Evolutionary conservation across 2,888 invertebrate genomes (phyloP), one percentile per base, ranked within the genome.

Genomic region (Caenorhabditis panamensis): DNA sequence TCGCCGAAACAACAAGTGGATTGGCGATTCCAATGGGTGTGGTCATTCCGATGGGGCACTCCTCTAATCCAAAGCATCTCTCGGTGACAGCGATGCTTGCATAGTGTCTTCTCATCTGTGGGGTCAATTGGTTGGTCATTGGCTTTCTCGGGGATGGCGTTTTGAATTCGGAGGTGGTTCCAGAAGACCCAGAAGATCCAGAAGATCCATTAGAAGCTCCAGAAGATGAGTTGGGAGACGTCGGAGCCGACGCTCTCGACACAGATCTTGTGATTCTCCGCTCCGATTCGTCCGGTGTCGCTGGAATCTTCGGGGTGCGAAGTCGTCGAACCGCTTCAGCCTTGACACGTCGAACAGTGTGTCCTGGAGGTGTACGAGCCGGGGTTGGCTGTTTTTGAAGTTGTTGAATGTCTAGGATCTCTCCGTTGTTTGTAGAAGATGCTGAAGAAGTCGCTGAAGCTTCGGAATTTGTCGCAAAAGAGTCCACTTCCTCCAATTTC

Each of bases 291-390:
- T 18, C 41, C 18, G 58, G 28, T 18, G 24, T 22, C 24, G 62
- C 8, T 6, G 24, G 26, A 37, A 51, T 59, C 31, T 56, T 75
- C 8, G 80, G 80, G 13, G 80, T 75, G 13, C 79, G 58, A 11
- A 75, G 61, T 22, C 69, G 49, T 41, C 79, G 64, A 22, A 59
- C 28, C 0, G 79, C 79, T 62, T 72, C 72, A 11, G 79, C 73
- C 31, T 79, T 79, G 22, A 79, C 28, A 37, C 73, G 66, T 20
- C 72, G 31, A 1, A 71, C 64, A 2, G 61, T 49, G 11, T 47
- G 24, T 9, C 37, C 59, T n/a, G 66, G 51, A 1, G 68, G 58
- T 3, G 75, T 51, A 28, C 49, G 18, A 1, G 53, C n/a, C 5
- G 75, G 75, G 5, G 75, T 62, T 5, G 36, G n/a, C 28, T 63